Conservation (phyloP, 2,113 vertebrate species). For the Bos taurus region ARS-UCD2.0 NC_037328.1:81378001-81378500, state of each 20-base stretch:
- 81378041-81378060: not conserved
- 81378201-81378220: not conserved
- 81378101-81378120: not conserved
- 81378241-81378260: not conserved
- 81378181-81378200: not conserved
- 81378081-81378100: not conserved
- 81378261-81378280: not conserved
- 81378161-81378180: not conserved
- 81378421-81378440: not conserved
- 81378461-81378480: too few species aligned
- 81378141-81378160: not conserved
- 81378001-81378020: not conserved
- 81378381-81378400: not conserved
- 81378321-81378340: not conserved
- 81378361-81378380: rapidly evolving
- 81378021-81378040: not conserved
- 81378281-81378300: not conserved
- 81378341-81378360: rapidly evolving
- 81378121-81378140: not conserved
- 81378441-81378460: not conserved
- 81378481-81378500: not conserved
- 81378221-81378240: not conserved
- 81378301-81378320: not conserved
- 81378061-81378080: not conserved
- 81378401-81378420: not conserved